These are phyloP conservation scores for Enteromius unitaeniatus DNA, from an alignment of 2,797 vertebrate species.

Conservation along the genomic window DNA sequence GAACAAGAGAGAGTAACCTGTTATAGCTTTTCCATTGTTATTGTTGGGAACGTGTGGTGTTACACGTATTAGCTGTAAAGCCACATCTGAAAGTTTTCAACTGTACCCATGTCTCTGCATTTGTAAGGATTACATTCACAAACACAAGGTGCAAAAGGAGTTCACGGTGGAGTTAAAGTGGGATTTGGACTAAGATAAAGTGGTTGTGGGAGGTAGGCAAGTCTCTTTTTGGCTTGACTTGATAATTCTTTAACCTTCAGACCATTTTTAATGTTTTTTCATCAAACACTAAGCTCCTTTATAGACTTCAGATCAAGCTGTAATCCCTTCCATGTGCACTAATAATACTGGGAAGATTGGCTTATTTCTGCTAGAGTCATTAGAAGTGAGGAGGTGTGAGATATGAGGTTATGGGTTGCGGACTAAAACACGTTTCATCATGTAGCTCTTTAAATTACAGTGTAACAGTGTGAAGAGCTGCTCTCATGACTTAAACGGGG, in stretches of 20 bases:
- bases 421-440: conserved; percentile 23
- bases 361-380: conserved; percentile 63
- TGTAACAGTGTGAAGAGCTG: conserved; percentile 2
- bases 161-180: conserved; percentile 65
- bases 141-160: conserved; percentile 71
- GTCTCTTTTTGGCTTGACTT: conserved; percentile 64
- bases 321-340: conserved; percentile 81
- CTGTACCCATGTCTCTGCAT: conserved; percentile 23
- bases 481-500: conserved; percentile 23
- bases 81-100: conserved; percentile 13
- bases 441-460: conserved; percentile 13
- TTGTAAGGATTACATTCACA: conserved; percentile 47
- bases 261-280: conserved; percentile 69
- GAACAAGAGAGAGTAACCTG: background rate
- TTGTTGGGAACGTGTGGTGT: conserved; percentile 38
- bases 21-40: conserved; percentile 13
- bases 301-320: conserved; percentile 68
- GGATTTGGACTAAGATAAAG: conserved; percentile 70
- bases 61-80: conserved; percentile 39
- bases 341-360: conserved; percentile 68
- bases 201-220: conserved; percentile 69
- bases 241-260: conserved; percentile 70
- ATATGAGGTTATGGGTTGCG: conserved; percentile 45
- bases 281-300: conserved; percentile 73
- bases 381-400: conserved; percentile 34